Evolutionary conservation across 53 echinoderm and acorn worm genomes (phyloP).

Genomic region (Temnopleurus reevesii): DNA sequence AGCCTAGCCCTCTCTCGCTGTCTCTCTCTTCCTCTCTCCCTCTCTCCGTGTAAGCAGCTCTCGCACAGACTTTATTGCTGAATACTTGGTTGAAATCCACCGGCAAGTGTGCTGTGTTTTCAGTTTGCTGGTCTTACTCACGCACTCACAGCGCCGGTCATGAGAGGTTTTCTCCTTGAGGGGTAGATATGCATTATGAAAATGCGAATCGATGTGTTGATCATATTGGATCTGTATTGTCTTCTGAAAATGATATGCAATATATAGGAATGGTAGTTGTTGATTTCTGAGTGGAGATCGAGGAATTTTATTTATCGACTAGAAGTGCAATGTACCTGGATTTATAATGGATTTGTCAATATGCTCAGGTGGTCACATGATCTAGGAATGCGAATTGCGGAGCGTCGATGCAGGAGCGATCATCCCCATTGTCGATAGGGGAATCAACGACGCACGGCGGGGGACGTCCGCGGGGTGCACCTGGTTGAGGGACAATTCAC

Average conservation of each 20-base stretch:
- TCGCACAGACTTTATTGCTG: too few species aligned
- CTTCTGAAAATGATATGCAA: too few species aligned
- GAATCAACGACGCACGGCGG: background rate
- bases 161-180: background rate
- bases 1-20: background rate
- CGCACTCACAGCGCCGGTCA: background rate
- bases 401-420: background rate
- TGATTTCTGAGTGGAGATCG: background rate
- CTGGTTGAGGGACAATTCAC: constrained; percentile 1
- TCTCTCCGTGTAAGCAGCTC: background rate
- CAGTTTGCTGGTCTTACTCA: background rate
- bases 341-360: constrained; percentile 47
- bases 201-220: constrained; percentile 37
- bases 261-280: too few species aligned
- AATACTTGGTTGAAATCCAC: background rate
- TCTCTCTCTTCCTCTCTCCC: background rate
- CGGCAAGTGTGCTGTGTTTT: background rate
- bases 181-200: too few species aligned
- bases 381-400: background rate
- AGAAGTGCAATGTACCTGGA: background rate
- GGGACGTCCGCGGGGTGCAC: background rate
- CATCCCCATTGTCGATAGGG: background rate
- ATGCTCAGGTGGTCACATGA: constrained; percentile 33
- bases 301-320: background rate
- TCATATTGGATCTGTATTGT: background rate